These are phyloP conservation scores for Cephalopterus ornatus DNA, from an alignment of 2,113 vertebrate species.

Conservation along the genomic window DNA sequence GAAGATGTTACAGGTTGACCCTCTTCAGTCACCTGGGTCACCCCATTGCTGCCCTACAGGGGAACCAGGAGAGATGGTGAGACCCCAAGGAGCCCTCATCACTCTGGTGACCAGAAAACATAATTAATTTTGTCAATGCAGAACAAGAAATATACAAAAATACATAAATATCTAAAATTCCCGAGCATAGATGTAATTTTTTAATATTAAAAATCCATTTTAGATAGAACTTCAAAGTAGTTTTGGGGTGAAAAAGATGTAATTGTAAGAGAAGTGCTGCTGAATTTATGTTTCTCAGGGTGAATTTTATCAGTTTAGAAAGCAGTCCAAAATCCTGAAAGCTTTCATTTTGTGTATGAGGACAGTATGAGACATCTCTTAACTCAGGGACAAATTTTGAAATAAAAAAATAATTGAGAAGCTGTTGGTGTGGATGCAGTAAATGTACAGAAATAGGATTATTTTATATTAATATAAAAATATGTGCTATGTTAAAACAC, in stretches of 20 bases:
- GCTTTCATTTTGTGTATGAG: neutral
- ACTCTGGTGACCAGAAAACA: neutral
- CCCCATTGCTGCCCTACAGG: neutral
- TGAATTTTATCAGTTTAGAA: constrained; percentile 39
- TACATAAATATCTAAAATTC: neutral
- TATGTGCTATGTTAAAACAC: neutral
- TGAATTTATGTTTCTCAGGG: constrained; percentile 36
- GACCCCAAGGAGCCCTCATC: rapidly evolving
- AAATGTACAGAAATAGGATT: neutral
- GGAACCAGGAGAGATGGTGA: neutral
- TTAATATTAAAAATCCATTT: neutral
- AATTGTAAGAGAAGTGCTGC: constrained; percentile 1
- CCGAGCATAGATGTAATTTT: neutral
- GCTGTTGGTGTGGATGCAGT: rapidly evolving
- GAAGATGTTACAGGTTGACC: neutral
- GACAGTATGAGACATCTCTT: neutral
- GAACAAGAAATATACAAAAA: neutral
- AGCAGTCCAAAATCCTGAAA: neutral
- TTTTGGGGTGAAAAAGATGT: neutral
- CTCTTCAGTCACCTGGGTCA: neutral
- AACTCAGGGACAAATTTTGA: neutral
- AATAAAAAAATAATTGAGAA: neutral
- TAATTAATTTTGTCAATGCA: neutral
- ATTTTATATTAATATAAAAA: neutral
- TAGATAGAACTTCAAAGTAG: neutral